Evolutionary conservation across 2,797 vertebrate genomes (phyloP), one percentile per base, ranked within the genome.

Genomic region (Muscicapa comitata): DNA sequence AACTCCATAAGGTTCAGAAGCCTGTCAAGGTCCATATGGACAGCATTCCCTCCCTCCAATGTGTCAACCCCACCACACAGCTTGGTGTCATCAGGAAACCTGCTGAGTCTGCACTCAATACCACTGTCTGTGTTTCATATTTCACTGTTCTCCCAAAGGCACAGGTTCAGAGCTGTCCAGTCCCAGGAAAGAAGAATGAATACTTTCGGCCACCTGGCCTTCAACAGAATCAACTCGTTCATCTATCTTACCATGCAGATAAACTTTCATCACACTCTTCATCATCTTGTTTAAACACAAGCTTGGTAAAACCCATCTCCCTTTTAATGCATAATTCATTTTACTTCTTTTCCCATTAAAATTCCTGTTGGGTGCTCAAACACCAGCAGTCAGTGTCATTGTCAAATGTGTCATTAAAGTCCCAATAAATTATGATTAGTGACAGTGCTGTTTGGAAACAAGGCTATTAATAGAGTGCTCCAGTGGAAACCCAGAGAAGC

Each of bases 271-370:
- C 87, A 81, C 82, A 62, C 55, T 86, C 67, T 93, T 78, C 54
- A 83, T 96, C 94, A 84, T 78, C 59, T 73, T 82, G 40, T 91
- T 95, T 88, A 93, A 96, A 94, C 33, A 86, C 24, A 78, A 86
- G 43, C 54, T 62, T 81, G 11, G 35, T 89, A 79, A 93, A 95
- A 50, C 88, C 72, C 40, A 72, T 90, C 83, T 94, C n/a, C 35
- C 23, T 93, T 84, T 88, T 71, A 88, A 84, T 15, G 28, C 5
- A 0, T 70, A 53, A 82, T 94, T 84, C 45, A 77, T 94, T 94
- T 70, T 84, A 13, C 28, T 91, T 50, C 67, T 79, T 90, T 88
- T 85, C 35, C 88, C 90, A 85, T 91, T 90, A 94, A 95, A 96
- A 96, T 95, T 94, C 95, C 88, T 85, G 37, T 73, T 66, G 1